Evolutionary conservation across 2,113 vertebrate species (phyloP).

Genomic region (Poeciliopsis prolifica): DNA sequence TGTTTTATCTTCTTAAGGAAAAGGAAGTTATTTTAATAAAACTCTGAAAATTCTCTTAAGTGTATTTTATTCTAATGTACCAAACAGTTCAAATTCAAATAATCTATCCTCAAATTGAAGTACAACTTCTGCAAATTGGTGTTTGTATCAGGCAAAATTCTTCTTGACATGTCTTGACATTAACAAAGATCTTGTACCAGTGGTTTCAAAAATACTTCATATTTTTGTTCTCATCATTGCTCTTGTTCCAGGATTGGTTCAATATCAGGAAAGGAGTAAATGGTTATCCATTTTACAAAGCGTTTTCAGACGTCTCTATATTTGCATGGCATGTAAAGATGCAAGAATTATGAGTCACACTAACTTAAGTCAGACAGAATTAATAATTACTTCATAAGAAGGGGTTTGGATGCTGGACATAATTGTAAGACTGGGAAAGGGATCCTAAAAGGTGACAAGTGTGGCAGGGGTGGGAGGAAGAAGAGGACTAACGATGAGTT

Average conservation of each 20-base stretch:
- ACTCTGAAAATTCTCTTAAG: background rate
- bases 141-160: slow-evolving; percentile 13
- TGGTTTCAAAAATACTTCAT: slow-evolving; percentile 6
- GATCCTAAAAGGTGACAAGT: slow-evolving; percentile 61
- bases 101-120: slow-evolving; percentile 17
- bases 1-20: slow-evolving; percentile 15
- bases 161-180: slow-evolving; percentile 1
- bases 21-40: slow-evolving; percentile 1
- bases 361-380: slow-evolving; percentile 36
- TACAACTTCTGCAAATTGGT: slow-evolving; percentile 1
- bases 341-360: slow-evolving; percentile 39
- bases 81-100: background rate
- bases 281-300: slow-evolving; percentile 43
- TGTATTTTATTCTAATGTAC: background rate
- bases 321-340: slow-evolving; percentile 28
- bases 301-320: slow-evolving; percentile 35
- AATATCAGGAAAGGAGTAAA: slow-evolving; percentile 27
- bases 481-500: slow-evolving; percentile 77
- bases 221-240: slow-evolving; percentile 5
- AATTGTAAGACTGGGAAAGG: slow-evolving; percentile 45
- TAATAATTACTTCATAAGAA: slow-evolving; percentile 31
- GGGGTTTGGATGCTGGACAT: slow-evolving; percentile 46
- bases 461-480: slow-evolving; percentile 50
- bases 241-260: slow-evolving; percentile 64
- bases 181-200: slow-evolving; percentile 13